Conservation (phyloP, 92 coral and sea anemone species). For the Parazoanthus atlanticus region DNA sequence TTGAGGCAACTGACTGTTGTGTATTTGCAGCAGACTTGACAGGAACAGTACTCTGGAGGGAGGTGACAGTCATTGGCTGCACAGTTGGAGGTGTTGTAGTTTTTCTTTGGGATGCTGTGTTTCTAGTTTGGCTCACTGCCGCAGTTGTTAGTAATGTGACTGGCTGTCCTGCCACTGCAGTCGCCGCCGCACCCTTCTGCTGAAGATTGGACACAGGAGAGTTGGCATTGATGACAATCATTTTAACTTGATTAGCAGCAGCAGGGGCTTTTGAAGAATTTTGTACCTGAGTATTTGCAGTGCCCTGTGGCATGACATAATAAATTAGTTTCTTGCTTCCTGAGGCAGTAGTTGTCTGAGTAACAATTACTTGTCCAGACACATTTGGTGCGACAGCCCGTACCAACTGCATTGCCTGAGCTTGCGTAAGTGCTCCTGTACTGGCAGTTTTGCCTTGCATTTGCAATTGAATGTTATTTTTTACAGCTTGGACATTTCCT, state of each 20-base stretch:
- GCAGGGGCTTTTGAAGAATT: constrained; percentile 6
- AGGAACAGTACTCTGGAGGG: constrained; percentile 19
- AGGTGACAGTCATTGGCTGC: neutral
- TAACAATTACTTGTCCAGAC: constrained; percentile 31
- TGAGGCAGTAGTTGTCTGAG: constrained; percentile 3
- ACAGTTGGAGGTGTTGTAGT: neutral
- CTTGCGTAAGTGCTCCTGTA: constrained; percentile 17
- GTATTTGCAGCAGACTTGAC: constrained; percentile 2
- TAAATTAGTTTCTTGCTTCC: constrained; percentile 21
- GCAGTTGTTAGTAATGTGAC: neutral
- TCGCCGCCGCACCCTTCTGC: constrained; percentile 12
- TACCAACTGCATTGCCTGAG: constrained; percentile 36
- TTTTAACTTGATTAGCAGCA: constrained; percentile 22
- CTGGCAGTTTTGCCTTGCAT: neutral
- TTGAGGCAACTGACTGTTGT: constrained; percentile 1
- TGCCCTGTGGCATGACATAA: constrained; percentile 15
- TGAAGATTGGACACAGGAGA: constrained; percentile 12
- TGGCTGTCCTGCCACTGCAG: neutral
- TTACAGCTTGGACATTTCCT: neutral
- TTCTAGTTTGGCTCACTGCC: neutral
- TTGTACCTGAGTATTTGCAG: constrained; percentile 10
- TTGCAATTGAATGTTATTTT: neutral
- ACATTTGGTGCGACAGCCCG: constrained; percentile 40
- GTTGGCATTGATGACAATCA: constrained; percentile 14
- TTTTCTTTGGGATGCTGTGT: neutral